Evolutionary conservation across 2,888 invertebrate species (phyloP), one percentile per base, ranked within the genome.

Genomic region (Protodeltote pygarga): DNA sequence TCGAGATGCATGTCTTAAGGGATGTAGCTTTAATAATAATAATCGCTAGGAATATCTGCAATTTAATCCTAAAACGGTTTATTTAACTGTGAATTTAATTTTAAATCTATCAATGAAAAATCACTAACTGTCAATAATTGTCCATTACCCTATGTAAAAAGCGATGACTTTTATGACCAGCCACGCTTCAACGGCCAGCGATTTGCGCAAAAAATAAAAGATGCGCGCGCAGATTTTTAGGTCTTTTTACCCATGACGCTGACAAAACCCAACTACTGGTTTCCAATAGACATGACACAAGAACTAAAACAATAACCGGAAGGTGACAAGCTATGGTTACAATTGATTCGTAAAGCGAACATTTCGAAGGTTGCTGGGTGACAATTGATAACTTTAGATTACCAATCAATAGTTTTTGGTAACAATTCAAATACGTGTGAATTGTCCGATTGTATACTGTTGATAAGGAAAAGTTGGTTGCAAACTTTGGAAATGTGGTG

Each of bases 301-400:
- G 77, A 77, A 79, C 72, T 73, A 68, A 77, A 78, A 77, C 75
- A 73, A 71, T 31, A 41, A 44, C 60, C 73, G 80, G 81, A 81
- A 76, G 71, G 67, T 45, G 48, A 39, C 11, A 4, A 10, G 47
- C 69, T 81, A 83, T 79, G 77, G 71, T 71, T 69, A 64, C 71
- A 73, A 65, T 52, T 52, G 64, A 58, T 49, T 75, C 65, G 65
- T 61, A 69, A 76, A 50, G 60, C 75, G 70, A 61, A 65, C 65
- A 67, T 53, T 61, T 61, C 58, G 77, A 79, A 79, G 79, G 77
- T 59, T 55, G 53, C 44, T 63, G 48, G 52, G 61, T 61, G 63
- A 60, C 45, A 42, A 24, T 48, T 27, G 39, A 29, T 53, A 52
- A 50, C 27, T 23, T 33, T 42, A 53, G 33, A 46, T 23, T 13